A percentile compares a stretch with the other conserved stretches of the same genome.
phyloP scores from a whole-genome alignment of 2,888 invertebrate genomes.

The Sclerodermus sp. region DNA sequence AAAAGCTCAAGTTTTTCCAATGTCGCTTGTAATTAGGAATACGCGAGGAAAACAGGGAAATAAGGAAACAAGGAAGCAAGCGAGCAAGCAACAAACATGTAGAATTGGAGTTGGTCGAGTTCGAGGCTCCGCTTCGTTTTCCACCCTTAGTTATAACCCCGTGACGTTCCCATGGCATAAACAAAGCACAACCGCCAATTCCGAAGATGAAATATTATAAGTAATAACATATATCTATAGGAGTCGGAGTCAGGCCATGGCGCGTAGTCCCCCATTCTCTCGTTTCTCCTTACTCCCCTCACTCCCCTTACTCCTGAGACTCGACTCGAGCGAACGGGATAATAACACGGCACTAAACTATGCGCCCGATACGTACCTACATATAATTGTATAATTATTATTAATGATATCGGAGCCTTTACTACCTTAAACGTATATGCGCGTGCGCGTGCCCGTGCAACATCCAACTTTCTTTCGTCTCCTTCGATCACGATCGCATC shows the following conservation, averaged over 20 bases:
- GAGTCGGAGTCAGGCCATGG: conserved; percentile 14
- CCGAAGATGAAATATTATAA: conserved; percentile 59
- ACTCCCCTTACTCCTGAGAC: conserved; percentile 1
- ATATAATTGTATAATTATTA: conserved; percentile 59
- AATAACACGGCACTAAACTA: conserved; percentile 58
- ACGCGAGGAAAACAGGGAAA: no score
- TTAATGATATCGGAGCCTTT: conserved; percentile 57
- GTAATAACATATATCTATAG: conserved; percentile 57
- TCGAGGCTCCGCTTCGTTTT: conserved; percentile 26
- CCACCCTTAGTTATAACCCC: conserved; percentile 46
- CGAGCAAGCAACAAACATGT: no score
- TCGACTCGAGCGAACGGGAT: conserved; percentile 46
- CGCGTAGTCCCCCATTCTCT: neutral
- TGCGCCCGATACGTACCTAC: conserved; percentile 53
- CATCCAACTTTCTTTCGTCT: neutral
- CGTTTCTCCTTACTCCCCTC: neutral
- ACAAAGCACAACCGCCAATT: conserved; percentile 58
- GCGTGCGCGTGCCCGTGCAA: neutral
- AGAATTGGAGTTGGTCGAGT: no score
- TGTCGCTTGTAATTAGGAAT: no score
- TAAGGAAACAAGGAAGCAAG: no score
- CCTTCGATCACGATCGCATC: neutral
- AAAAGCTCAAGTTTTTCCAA: neutral
- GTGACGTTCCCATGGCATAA: conserved; percentile 56
- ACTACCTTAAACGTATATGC: conserved; percentile 41